Conservation (phyloP, 2,888 invertebrate species). For the Schizotus pectinicornis region DNA sequence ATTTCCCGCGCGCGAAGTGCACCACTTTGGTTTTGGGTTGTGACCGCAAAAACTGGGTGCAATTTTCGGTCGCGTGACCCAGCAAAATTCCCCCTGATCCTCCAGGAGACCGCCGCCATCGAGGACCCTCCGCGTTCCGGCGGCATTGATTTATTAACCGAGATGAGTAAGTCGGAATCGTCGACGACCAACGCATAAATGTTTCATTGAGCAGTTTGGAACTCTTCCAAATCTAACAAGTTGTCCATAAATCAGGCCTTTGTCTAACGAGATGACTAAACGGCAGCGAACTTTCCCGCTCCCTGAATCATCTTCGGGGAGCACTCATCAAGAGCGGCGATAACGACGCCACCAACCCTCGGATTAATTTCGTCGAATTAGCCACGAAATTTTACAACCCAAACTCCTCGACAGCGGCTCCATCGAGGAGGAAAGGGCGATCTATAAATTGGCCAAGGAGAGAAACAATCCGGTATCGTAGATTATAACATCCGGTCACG, state of each 20-base stretch:
- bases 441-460: too few relatives aligned
- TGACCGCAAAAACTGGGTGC: too few relatives aligned
- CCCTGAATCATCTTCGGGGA: conserved; percentile 7
- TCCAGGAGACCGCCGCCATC: too few relatives aligned
- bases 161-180: not conserved
- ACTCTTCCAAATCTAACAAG: conserved; percentile 16
- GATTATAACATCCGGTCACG: conserved; percentile 24
- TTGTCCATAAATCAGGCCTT: conserved; percentile 16
- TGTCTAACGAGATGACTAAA: conserved; percentile 9
- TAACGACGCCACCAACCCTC: not conserved
- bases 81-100: too few relatives aligned
- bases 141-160: too few relatives aligned
- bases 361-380: not conserved
- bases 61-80: too few relatives aligned
- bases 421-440: too few relatives aligned
- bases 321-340: not conserved
- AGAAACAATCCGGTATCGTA: conserved; percentile 18
- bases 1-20: too few relatives aligned
- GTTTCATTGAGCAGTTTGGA: conserved; percentile 8
- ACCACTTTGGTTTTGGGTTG: too few relatives aligned
- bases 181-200: not conserved
- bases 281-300: conserved; percentile 3
- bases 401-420: too few relatives aligned
- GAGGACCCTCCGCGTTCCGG: too few relatives aligned
- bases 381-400: too few relatives aligned